These are phyloP conservation scores for Herpailurus yagouaroundi DNA, from an alignment of 2,113 vertebrate genomes.

Conservation along the genomic window DNA sequence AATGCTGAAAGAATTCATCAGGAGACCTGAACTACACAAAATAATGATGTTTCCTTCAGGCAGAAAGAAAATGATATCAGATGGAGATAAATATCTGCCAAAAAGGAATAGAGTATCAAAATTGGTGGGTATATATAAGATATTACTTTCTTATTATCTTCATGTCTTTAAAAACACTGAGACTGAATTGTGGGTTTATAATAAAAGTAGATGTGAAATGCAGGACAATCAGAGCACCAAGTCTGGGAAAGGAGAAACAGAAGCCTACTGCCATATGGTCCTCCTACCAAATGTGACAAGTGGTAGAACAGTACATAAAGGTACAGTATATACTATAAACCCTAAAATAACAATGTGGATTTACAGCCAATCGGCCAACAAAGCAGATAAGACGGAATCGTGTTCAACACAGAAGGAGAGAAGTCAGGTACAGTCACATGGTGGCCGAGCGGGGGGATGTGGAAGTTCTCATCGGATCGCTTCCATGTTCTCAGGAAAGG, in stretches of 20 bases:
- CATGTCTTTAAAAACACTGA: too few species aligned
- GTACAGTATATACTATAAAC: neutral
- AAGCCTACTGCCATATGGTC: neutral
- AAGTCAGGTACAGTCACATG: rapidly evolving
- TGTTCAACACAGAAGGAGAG: neutral
- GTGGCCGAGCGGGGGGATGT: rapidly evolving
- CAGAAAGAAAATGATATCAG: neutral
- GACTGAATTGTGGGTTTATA: neutral
- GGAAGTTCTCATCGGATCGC: too few species aligned
- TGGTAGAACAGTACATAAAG: rapidly evolving
- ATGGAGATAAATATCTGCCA: neutral
- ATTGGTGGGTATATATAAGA: neutral
- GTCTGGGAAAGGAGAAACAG: neutral
- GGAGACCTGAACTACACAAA: neutral
- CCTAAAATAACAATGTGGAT: too few species aligned
- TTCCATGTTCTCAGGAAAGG: neutral
- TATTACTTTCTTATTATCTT: neutral
- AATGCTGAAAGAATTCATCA: neutral
- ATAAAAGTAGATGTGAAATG: too few species aligned
- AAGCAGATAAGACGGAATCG: neutral
- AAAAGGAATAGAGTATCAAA: neutral
- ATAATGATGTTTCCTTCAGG: neutral
- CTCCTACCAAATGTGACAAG: rapidly evolving
- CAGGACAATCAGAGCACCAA: too few species aligned
- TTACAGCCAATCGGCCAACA: rapidly evolving